Conservation (phyloP, 2,797 vertebrate genomes). For the Parambassis ranga region DNA sequence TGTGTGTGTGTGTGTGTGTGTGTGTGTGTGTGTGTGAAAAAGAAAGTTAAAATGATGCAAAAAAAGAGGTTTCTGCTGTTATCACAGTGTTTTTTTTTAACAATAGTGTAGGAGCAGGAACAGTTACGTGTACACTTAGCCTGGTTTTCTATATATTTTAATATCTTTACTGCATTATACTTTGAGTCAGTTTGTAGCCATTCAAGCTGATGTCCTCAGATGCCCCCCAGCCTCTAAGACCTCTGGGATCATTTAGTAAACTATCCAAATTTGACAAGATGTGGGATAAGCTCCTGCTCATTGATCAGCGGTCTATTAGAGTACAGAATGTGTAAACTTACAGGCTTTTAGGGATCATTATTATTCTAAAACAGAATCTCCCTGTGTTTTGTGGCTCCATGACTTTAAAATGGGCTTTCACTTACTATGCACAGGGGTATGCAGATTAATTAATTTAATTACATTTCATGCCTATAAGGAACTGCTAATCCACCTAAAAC, state of each 20-base stretch:
- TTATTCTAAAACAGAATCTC: not conserved
- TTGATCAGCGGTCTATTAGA: not conserved
- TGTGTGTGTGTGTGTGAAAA: not conserved
- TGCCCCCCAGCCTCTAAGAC: no score
- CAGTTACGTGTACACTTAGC: no score
- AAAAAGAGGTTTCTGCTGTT: no score
- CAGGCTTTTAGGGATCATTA: not conserved
- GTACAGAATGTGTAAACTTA: not conserved
- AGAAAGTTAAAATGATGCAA: not conserved
- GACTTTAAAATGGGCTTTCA: constrained; percentile 32
- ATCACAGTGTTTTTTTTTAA: no score
- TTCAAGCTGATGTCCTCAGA: no score
- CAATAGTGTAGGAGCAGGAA: no score
- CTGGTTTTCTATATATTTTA: no score
- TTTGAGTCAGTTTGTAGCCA: no score
- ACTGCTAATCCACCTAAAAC: constrained; percentile 54
- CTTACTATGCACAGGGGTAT: constrained; percentile 8
- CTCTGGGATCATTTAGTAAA: no score
- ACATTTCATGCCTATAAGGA: constrained; percentile 44
- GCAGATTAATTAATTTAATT: constrained; percentile 42
- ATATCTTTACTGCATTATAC: no score
- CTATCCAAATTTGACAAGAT: not conserved
- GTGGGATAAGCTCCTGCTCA: no score
- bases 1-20: not conserved
- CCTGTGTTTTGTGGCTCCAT: constrained; percentile 2